Base-by-base conservation (phyloP, 2,113 vertebrate genomes). In the Cololabis saira region DNA sequence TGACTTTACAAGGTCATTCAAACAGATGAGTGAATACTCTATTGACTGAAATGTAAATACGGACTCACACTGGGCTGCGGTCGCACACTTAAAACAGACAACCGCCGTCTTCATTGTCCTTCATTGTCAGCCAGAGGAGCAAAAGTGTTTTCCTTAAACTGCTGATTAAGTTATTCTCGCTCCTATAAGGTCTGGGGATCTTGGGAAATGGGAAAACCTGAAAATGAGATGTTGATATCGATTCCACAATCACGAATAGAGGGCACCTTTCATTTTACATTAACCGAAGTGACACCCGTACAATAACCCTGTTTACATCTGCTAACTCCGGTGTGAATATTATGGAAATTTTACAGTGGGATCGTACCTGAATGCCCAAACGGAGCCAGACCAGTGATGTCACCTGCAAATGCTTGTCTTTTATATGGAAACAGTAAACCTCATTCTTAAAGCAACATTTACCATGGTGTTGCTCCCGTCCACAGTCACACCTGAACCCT, bases 1-100 rank as follows among this genome's bases (percentile, higher is more conserved):
- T 74, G 87, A 63, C 81, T 82, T 87, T 79, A 89, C 89, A 91
- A 91, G 89, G 88, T 90, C 84, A 75, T 67, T 86, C 76, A 85
- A 90, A 87, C 84, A 74, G 81, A 81, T 72, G 78, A 91, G 78
- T 87, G 77, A 90, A 87, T 74, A 62, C 78, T 82, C 81, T 86
- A 86, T 86, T 82, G 82, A 88, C 83, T 87, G 69, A 85, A 87
- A 88, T 90, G 85, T 90, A 89, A 90, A 91, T 89, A 88, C 33
- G 2, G 70, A 77, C 85, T 82, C 70, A 71, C 43, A 59, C 69
- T 50, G 59, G 69, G 74, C 78, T 75, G 47, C 42, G 76, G 79
- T 78, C 80, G 47, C 83, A 79, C 74, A 47, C 60, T 62, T 60
- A 64, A 30, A 27, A 81, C 63, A 56, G 76, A 67, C 54, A 62